Conservation (phyloP, 2,888 invertebrate species). For the Conistra vaccinii region DNA sequence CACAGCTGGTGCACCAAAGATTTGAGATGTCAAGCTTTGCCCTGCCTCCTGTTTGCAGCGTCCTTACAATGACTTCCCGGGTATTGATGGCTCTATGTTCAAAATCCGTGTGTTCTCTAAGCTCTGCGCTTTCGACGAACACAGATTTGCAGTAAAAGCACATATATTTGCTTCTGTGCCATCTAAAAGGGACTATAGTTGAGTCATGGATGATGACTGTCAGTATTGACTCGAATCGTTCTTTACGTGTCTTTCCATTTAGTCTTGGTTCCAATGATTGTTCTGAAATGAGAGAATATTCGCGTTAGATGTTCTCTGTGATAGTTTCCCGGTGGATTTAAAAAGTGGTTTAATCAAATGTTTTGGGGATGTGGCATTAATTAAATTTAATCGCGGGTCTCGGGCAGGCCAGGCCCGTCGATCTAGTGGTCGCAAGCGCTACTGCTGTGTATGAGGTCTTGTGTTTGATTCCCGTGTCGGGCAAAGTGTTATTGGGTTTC, state of each 20-base stretch:
- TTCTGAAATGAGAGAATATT: slow-evolving; percentile 60
- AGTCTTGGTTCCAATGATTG: slow-evolving; percentile 36
- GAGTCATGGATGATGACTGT: slow-evolving; percentile 60
- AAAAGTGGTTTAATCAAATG: background rate
- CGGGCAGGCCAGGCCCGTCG: no score
- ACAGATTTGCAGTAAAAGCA: slow-evolving; percentile 65
- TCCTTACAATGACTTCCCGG: slow-evolving; percentile 62
- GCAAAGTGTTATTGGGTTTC: background rate
- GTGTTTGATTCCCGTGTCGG: no score
- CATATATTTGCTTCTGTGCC: slow-evolving; percentile 64
- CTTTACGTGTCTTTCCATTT: slow-evolving; percentile 51
- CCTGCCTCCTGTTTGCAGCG: slow-evolving; percentile 56
- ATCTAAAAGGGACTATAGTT: slow-evolving; percentile 66
- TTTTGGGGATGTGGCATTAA: background rate
- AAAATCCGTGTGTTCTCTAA: slow-evolving; percentile 66
- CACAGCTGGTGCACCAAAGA: slow-evolving; percentile 73
- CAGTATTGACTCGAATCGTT: slow-evolving; percentile 58
- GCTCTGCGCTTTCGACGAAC: slow-evolving; percentile 48
- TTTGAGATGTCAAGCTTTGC: slow-evolving; percentile 76
- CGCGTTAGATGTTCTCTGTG: slow-evolving; percentile 55
- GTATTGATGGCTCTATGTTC: slow-evolving; percentile 71
- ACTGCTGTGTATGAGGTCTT: background rate
- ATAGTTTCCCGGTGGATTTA: background rate
- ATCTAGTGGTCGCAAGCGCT: background rate
- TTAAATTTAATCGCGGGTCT: no score